Evolutionary conservation across 1,140 invertebrate species (phyloP), one percentile per base, ranked within the genome.

Genomic region (Leptinotarsa undecemlineata): DNA sequence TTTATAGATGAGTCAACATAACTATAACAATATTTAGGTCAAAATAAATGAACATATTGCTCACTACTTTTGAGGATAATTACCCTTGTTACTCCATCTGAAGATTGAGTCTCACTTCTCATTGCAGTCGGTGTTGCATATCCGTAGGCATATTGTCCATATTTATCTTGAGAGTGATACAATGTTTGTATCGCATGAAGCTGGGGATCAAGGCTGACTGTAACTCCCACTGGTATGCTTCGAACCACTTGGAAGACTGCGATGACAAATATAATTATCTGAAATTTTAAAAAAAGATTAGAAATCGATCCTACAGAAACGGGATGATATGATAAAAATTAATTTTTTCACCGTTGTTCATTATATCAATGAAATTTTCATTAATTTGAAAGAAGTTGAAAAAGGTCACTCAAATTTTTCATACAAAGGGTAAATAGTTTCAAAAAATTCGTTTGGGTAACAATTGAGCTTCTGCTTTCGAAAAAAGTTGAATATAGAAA

Each of bases 81-180:
- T 88, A 42, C 91, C 91, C 11, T 88, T 6, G 91, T 92, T 33
- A 90, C 87, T 14, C 91, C 92, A 82, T 92, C 90, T 47, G 89
- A 83, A 15, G 89, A 87, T 74, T 89, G 88, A 3, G 87, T 86
- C 85, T 93, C 91, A 57, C 87, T 88, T 84, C 92, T 92, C 72
- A 90, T 86, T 77, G 89, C 90, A 47, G 88, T 88, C 70, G 90
- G 90, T 71, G 91, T 91, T 3, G 88, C 84, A 80, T 93, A 93
- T 17, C 90, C 91, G 82, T 92, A 93, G 72, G 86, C 86, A 78
- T 89, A 90, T 77, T 90, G 89, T 2, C 91, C 91, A 57, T 88
- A 82, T 2, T 88, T 88, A 80, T 92, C 90, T 83, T 92, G 90
- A 48, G 88, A 87, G 80, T 91, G 86, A 71, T 88, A 88, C 71